Evolutionary conservation across 53 echinoderm and acorn worm genomes (phyloP).

Genomic region (Stichopus horrens): DNA sequence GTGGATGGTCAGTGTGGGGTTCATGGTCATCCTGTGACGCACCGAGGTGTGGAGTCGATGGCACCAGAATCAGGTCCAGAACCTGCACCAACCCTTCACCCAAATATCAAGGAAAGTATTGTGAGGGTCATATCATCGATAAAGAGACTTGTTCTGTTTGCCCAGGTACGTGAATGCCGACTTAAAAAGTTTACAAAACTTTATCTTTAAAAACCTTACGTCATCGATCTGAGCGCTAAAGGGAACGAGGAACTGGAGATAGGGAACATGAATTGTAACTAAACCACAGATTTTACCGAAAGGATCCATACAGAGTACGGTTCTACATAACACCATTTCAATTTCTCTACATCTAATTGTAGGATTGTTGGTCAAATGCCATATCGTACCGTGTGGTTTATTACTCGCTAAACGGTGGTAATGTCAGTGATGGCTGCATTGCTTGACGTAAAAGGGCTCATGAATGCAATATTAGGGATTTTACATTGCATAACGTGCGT

Average conservation of each 20-base stretch:
- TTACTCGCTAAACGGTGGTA: no score
- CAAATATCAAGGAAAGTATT: slow-evolving; percentile 9
- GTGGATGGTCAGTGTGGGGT: slow-evolving; percentile 42
- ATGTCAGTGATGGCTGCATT: no score
- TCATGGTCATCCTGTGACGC: slow-evolving; percentile 5
- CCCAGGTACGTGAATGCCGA: background rate
- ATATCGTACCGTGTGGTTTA: no score
- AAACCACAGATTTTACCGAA: background rate
- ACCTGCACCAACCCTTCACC: slow-evolving; percentile 27
- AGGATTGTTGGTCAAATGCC: no score
- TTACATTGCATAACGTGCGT: no score
- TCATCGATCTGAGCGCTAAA: no score
- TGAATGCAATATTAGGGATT: no score
- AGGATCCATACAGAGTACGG: background rate
- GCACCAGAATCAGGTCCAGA: background rate
- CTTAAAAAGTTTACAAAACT: background rate
- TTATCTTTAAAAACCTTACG: background rate
- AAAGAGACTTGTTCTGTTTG: slow-evolving; percentile 2
- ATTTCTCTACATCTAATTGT: background rate
- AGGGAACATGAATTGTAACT: background rate
- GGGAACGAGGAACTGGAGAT: no score
- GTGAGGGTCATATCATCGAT: background rate
- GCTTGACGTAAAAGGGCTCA: no score
- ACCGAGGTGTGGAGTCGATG: slow-evolving; percentile 4
- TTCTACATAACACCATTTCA: no score